Conservation (phyloP, 2,113 vertebrate genomes). For the Scophthalmus maximus region DNA sequence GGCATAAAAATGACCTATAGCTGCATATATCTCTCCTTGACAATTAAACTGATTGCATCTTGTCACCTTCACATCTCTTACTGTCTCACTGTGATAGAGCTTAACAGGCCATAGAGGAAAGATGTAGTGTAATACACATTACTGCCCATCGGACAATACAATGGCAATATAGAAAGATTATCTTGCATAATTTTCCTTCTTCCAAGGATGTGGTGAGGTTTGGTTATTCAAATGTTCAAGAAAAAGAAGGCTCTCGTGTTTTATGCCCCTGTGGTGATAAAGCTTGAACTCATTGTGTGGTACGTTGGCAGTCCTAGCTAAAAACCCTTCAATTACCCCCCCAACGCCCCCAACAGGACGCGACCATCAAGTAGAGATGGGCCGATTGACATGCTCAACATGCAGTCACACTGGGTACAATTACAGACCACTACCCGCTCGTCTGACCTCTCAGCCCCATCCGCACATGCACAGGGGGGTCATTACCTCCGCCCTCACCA, state of each 20-base stretch:
- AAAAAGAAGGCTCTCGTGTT: background rate
- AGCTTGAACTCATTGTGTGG: conserved; percentile 43
- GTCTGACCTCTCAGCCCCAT: conserved; percentile 57
- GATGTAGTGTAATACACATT: background rate
- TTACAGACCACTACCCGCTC: conserved; percentile 71
- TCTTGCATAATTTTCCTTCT: conserved; percentile 9
- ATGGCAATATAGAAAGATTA: background rate
- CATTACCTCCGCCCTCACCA: conserved; percentile 64
- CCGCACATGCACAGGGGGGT: conserved; percentile 59
- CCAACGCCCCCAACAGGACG: conserved; percentile 53
- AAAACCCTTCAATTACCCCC: conserved; percentile 73
- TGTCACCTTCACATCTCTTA: conserved; percentile 21
- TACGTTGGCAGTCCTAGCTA: conserved; percentile 38
- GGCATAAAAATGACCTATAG: conserved; percentile 28
- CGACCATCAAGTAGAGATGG: conserved; percentile 60
- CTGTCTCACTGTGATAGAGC: background rate
- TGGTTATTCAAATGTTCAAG: background rate
- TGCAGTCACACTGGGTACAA: conserved; percentile 66
- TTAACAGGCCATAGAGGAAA: background rate
- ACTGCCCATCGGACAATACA: background rate
- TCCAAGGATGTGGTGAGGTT: background rate
- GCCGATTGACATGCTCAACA: conserved; percentile 47
- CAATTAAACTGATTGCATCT: conserved; percentile 33
- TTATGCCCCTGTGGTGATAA: conserved; percentile 57
- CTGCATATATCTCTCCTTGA: conserved; percentile 24